Conservation (phyloP, 2,888 invertebrate genomes). For the Lepas anatifera region DNA sequence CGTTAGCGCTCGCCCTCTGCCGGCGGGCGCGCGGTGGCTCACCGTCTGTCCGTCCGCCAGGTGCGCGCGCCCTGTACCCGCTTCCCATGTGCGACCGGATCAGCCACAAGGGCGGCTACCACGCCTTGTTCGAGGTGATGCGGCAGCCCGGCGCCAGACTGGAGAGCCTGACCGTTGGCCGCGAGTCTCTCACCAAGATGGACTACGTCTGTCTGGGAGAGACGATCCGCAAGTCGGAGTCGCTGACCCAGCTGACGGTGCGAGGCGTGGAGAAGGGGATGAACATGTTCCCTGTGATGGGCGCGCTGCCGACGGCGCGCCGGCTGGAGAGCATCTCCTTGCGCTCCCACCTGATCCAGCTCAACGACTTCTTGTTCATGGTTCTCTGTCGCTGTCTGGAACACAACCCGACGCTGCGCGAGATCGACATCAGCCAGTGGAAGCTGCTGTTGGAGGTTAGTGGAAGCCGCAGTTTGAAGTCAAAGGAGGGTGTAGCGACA, state of each 20-base stretch:
- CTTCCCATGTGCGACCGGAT: slow-evolving; percentile 73
- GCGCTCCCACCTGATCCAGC: background rate
- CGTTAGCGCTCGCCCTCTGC: too few relatives aligned
- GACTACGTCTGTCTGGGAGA: slow-evolving; percentile 78
- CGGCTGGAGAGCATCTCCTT: background rate
- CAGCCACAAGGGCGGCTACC: slow-evolving; percentile 72
- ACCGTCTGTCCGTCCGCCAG: slow-evolving; percentile 89
- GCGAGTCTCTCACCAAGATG: slow-evolving; percentile 72
- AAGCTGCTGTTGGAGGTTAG: slow-evolving; percentile 63
- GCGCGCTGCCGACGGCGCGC: background rate
- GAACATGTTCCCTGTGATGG: background rate
- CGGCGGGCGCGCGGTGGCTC: too few relatives aligned
- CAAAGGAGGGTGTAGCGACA: too few relatives aligned
- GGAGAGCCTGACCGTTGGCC: slow-evolving; percentile 55
- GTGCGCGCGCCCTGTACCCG: slow-evolving; percentile 78
- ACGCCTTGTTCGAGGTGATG: slow-evolving; percentile 87
- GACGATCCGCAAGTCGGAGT: slow-evolving; percentile 59
- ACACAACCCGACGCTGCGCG: slow-evolving; percentile 76
- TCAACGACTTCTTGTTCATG: slow-evolving; percentile 5
- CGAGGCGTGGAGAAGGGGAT: background rate
- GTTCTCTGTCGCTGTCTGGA: slow-evolving; percentile 65
- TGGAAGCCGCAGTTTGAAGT: slow-evolving; percentile 39
- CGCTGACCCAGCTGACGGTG: slow-evolving; percentile 50
- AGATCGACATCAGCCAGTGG: slow-evolving; percentile 79
- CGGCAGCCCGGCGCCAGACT: slow-evolving; percentile 61